Conservation (phyloP, 2,888 invertebrate genomes). For the Griposia aprilina region DNA sequence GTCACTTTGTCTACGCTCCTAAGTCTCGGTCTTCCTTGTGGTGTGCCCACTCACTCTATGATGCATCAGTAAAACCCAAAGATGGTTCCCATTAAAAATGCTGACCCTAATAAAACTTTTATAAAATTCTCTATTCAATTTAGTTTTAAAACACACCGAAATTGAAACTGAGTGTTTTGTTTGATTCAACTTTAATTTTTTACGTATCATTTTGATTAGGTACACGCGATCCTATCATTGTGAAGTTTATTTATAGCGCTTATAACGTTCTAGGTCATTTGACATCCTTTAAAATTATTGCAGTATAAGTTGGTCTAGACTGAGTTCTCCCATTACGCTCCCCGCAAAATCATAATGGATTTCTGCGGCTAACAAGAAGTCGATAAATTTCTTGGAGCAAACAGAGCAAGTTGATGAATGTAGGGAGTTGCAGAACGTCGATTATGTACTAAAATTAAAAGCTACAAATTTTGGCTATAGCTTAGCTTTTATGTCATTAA, state of each 20-base stretch:
- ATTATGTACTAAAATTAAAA: background rate
- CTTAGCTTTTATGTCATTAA: background rate
- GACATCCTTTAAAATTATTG: background rate
- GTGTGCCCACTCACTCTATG: background rate
- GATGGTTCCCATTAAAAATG: background rate
- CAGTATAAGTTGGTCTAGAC: background rate
- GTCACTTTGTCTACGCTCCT: background rate
- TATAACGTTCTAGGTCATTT: background rate
- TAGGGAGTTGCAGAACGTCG: background rate
- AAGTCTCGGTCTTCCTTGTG: background rate
- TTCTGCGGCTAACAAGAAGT: background rate
- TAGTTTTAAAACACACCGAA: background rate
- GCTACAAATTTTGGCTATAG: no score
- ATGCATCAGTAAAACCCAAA: background rate
- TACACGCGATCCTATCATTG: conserved; percentile 36
- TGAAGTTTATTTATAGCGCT: conserved; percentile 1
- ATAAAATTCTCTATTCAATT: background rate
- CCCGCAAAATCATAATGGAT: background rate
- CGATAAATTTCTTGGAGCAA: background rate
- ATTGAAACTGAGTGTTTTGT: background rate
- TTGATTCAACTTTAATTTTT: background rate
- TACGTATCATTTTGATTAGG: background rate
- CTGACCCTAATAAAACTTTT: background rate
- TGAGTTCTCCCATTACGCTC: background rate
- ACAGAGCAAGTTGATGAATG: background rate